Percentiles rank a stretch among this genome's conserved stretches.
phyloP scores from a whole-genome alignment of 1,140 invertebrate genomes.

The Limonius californicus region DNA sequence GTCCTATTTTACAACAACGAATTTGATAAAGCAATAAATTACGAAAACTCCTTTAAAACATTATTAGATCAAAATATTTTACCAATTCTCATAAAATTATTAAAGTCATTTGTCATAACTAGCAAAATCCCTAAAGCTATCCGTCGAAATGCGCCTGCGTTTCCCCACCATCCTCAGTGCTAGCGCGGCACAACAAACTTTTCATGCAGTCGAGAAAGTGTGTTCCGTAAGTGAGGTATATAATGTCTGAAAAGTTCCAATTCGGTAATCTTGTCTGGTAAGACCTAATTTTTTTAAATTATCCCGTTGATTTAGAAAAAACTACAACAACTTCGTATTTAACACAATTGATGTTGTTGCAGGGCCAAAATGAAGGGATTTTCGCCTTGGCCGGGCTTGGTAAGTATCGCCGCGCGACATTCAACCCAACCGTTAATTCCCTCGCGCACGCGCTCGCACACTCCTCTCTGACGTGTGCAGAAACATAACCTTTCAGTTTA shows the following conservation, averaged over 20 bases:
- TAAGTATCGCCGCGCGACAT: slow-evolving; percentile 56
- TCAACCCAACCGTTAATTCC: slow-evolving; percentile 41
- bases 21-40: too few species aligned
- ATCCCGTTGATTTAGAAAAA: slow-evolving; percentile 10
- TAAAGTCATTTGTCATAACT: too few species aligned
- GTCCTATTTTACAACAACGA: too few species aligned
- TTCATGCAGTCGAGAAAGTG: not conserved
- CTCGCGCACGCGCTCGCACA: slow-evolving; percentile 26
- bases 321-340: slow-evolving; percentile 24
- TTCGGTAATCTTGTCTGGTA: slow-evolving; percentile 74
- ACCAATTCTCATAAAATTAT: too few species aligned
- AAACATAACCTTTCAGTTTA: slow-evolving; percentile 24
- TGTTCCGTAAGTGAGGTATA: not conserved
- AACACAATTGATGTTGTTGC: slow-evolving; percentile 51
- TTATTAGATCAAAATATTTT: too few species aligned
- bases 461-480: slow-evolving; percentile 16
- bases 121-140: too few species aligned
- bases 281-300: slow-evolving; percentile 44
- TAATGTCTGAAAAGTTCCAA: slow-evolving; percentile 62
- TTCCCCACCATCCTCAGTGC: too few species aligned
- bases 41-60: too few species aligned
- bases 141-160: too few species aligned
- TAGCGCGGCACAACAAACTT: slow-evolving; percentile 7
- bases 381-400: slow-evolving; percentile 88
- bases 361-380: slow-evolving; percentile 96